Percentiles rank a stretch among this genome's conserved stretches.
Conservation (phyloP, 2,888 invertebrate genomes). For the Nemapogon koenigi region DNA sequence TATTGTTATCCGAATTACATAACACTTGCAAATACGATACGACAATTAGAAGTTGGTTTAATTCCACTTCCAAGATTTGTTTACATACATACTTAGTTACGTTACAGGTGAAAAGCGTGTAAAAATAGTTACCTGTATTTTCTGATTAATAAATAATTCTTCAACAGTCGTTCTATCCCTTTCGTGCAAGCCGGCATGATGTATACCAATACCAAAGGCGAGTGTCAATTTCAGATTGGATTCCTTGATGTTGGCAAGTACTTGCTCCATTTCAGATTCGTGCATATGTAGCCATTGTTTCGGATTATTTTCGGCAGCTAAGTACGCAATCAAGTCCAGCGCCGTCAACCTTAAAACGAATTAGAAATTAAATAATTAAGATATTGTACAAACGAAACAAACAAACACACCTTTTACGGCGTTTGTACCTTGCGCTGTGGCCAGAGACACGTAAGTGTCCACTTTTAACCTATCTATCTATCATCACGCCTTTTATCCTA, state of each 20-base stretch:
- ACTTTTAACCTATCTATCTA: too few species aligned
- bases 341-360: slow-evolving; percentile 81
- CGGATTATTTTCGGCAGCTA: slow-evolving; percentile 90
- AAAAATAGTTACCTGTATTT: slow-evolving; percentile 77
- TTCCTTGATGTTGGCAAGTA: slow-evolving; percentile 77
- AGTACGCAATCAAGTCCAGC: slow-evolving; percentile 88
- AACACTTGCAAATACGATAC: neutral
- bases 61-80: too few species aligned
- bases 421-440: too few species aligned
- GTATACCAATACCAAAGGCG: slow-evolving; percentile 97
- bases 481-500: too few species aligned
- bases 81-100: too few species aligned
- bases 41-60: too few species aligned
- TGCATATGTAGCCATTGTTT: slow-evolving; percentile 93
- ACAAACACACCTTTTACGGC: too few species aligned
- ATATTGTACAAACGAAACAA: too few species aligned
- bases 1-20: neutral
- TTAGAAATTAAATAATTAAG: too few species aligned
- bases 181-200: slow-evolving; percentile 97
- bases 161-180: slow-evolving; percentile 91
- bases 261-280: slow-evolving; percentile 84
- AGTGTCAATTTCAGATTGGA: slow-evolving; percentile 91
- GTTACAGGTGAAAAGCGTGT: neutral
- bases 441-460: too few species aligned
- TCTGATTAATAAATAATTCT: slow-evolving; percentile 91